Conservation (phyloP, 2,888 invertebrate genomes). For the Chirona hameri region DNA sequence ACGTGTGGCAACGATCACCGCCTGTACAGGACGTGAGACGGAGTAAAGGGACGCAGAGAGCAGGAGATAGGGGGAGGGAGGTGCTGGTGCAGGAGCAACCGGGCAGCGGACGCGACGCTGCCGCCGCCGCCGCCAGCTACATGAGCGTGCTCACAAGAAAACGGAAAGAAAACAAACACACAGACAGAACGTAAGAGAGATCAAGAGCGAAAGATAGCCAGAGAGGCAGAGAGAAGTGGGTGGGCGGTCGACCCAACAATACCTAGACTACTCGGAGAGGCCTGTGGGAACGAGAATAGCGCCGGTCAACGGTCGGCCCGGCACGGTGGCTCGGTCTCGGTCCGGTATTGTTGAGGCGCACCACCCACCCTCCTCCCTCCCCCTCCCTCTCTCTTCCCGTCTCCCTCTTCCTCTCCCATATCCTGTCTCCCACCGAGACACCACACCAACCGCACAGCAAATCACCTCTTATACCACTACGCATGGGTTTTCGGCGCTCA, state of each 20-base stretch:
- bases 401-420: too few relatives aligned
- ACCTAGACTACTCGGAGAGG: constrained; percentile 27
- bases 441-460: too few relatives aligned
- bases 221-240: not conserved
- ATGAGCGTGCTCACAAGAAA: too few relatives aligned
- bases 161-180: not conserved
- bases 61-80: not conserved
- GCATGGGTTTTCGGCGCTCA: too few relatives aligned
- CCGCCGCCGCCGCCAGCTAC: not conserved
- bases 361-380: not conserved
- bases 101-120: not conserved
- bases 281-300: not conserved
- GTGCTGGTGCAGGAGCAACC: not conserved
- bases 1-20: too few relatives aligned
- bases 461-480: too few relatives aligned
- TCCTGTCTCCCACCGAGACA: too few relatives aligned
- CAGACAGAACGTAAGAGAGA: not conserved
- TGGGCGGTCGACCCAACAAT: constrained; percentile 22
- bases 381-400: too few relatives aligned
- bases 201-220: not conserved
- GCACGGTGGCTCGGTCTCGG: not conserved
- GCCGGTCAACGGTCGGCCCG: not conserved
- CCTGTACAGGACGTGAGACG: too few relatives aligned
- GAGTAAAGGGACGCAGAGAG: not conserved
- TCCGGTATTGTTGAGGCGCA: not conserved